phyloP scores from a whole-genome alignment of 2,888 invertebrate genomes.

The Apotomis betuletana region DNA sequence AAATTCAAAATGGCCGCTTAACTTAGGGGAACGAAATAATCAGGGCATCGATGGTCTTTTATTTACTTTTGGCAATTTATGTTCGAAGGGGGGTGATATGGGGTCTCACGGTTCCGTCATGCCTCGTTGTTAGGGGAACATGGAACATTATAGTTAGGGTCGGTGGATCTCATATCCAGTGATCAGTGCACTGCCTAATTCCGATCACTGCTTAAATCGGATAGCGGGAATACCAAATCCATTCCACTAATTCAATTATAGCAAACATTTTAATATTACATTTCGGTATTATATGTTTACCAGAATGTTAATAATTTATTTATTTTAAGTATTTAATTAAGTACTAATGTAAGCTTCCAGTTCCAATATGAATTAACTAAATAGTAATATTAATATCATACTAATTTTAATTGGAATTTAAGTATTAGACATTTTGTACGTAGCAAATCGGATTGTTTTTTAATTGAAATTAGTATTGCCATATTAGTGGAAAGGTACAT shows the following conservation, averaged over 20 bases:
- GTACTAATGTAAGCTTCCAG: not conserved
- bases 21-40: conserved; percentile 74
- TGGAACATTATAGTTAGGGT: conserved; percentile 52
- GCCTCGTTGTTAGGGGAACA: conserved; percentile 72
- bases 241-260: conserved; percentile 45
- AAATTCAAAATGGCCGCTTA: conserved; percentile 74
- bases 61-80: conserved; percentile 82
- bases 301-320: not conserved
- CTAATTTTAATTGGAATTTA: not conserved
- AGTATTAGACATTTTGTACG: not conserved
- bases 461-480: too few relatives aligned
- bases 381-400: not conserved
- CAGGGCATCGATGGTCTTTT: conserved; percentile 80
- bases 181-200: too few relatives aligned
- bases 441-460: too few relatives aligned
- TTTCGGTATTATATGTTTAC: not conserved
- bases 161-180: conserved; percentile 46
- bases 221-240: conserved; percentile 42
- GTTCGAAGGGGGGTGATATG: conserved; percentile 65
- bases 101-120: conserved; percentile 73
- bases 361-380: not conserved
- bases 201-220: not conserved
- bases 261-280: not conserved
- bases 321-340: not conserved
- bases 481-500: too few relatives aligned